Base-by-base conservation (phyloP, 2,113 vertebrate species). In the Caloenas nicobarica region DNA sequence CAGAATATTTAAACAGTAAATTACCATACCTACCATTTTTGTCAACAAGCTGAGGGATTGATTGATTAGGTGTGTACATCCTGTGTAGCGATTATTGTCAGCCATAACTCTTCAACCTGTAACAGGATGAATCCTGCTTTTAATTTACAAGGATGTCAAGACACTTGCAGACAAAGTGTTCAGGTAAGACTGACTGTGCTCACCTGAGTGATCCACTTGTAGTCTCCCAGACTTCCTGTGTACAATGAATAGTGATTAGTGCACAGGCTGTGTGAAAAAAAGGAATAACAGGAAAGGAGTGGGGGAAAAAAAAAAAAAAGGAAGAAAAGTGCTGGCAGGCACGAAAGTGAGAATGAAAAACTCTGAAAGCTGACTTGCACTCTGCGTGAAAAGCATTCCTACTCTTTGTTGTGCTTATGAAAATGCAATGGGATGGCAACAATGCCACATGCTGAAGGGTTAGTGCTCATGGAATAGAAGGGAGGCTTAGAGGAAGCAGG, bases 21-120 rank as follows among this genome's bases (percentile, higher is more conserved):
- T 95, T 93, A 62, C n/a, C 80, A 76, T 81, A 92, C 33, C 60
- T 93, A 57, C 40, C 14, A 79, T 88, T 85, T 96, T 95, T 95
- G 76, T 95, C 84, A 91, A 65, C 86, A 94, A 66, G 50, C 34
- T 86, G 72, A 89, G 42, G 11, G 51, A 53, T 19, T 89, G 58
- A 88, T 66, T 66, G 48, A 89, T 60, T 65, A 85, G 3, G 4
- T 93, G 60, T 79, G n/a, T 86, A 64, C n/a, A 44, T 88, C 79
- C 40, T 91, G 40, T 29, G 61, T 6, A n/a, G 68, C 42, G 54
- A 62, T 91, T 86, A 89, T 80, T 90, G 88, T 87, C 25, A 66
- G 54, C 74, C 42, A 18, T 71, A 88, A 80, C 54, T 94, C 48
- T 70, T 89, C 53, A 81, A 3, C 38, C 38, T 73, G 16, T 71